Evolutionary conservation across 2,888 invertebrate species (phyloP), one percentile per base, ranked within the genome.

Genomic region (Tethea ocularis): DNA sequence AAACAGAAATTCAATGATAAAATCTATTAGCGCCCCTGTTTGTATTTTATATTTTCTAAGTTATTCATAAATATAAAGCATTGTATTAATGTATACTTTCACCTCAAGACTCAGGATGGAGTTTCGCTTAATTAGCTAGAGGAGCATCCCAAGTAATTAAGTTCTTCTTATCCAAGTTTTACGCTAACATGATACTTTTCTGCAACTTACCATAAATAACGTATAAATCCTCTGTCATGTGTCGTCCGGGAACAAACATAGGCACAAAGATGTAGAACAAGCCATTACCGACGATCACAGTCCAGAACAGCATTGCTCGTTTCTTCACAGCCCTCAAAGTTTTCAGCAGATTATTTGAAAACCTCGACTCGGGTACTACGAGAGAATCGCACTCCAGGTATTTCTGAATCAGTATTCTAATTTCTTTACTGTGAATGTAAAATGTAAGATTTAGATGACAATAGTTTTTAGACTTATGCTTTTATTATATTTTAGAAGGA

Each of bases 261-360:
- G 86, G 79, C 41, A 71, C 69, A 0, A 60, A 0, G 0, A 76
- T n/a, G 55, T 87, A 88, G 0, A 78, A 33, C 0, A 82, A 46
- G 0, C 82, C 82, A 24, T 85, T 84, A 0, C 64, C 62, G 6
- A 84, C 79, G 38, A 88, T 71, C 0, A 80, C 69, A 0, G 71
- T 3, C 85, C 86, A 88, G 64, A 82, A 85, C 0, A 82, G 52
- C 6, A 83, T 61, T 2, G 84, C 84, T 2, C 87, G 74, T 56
- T 69, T 77, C 67, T 88, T 88, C 8, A 88, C 84, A 0, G 58
- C 54, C 20, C 76, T 73, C 26, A 88, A 56, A 1, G 64, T 64
- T 2, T 51, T 70, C 22, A 72, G 56, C 4, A 88, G 64, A 56
- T 84, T 86, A 1, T 41, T 62, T 2, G 74, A 69, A 63, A 83